Conservation (phyloP, 2,113 vertebrate genomes). For the Probosciger aterrimus region DNA sequence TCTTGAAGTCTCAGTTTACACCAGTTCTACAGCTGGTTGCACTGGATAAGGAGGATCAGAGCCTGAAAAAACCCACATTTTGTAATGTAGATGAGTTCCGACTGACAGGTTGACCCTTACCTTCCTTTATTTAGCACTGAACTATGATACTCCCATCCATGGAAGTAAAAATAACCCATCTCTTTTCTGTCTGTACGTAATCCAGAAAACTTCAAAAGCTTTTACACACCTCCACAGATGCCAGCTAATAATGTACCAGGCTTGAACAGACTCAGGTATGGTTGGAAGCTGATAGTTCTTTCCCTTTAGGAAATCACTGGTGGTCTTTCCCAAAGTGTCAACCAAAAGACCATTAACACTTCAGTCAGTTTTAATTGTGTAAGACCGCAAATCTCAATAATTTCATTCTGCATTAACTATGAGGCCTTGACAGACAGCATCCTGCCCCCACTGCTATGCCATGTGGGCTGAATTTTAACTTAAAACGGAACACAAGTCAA, state of each 20-base stretch:
- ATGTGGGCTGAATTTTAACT: background rate
- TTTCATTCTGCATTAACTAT: background rate
- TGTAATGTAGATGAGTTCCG: slow-evolving; percentile 20
- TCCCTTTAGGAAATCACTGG: background rate
- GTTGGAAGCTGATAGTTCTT: background rate
- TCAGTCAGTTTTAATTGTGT: slow-evolving; percentile 8
- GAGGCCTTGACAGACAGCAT: background rate
- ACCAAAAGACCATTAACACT: background rate
- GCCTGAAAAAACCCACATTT: background rate
- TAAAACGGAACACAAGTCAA: background rate
- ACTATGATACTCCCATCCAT: background rate
- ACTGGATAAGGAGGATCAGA: background rate
- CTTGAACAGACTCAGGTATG: background rate
- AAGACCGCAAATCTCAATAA: background rate
- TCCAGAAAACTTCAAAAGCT: slow-evolving; percentile 18
- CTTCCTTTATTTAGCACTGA: slow-evolving; percentile 24
- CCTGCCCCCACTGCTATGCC: background rate
- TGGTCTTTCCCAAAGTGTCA: background rate
- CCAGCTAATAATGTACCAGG: background rate
- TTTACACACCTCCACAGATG: background rate
- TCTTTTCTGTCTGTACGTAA: background rate
- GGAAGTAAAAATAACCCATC: slow-evolving; percentile 36
- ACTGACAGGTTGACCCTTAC: slow-evolving; percentile 30
- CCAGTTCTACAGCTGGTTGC: background rate
- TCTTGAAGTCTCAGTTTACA: background rate